These are phyloP conservation scores for Bombyx huttoni DNA, from an alignment of 2,888 invertebrate genomes.

Conservation along the genomic window DNA sequence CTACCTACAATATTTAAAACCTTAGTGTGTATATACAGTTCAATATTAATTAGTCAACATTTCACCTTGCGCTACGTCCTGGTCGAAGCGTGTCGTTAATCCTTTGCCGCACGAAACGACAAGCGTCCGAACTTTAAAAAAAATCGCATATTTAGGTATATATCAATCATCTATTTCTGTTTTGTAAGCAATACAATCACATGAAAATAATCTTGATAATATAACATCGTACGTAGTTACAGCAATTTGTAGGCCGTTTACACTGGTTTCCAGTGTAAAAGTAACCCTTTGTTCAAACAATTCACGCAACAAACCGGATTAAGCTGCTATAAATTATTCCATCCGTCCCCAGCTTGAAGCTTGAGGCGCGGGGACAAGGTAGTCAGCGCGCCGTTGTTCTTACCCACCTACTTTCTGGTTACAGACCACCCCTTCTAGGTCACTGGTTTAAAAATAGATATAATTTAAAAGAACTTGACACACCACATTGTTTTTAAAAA, in stretches of 20 bases:
- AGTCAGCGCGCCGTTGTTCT: conserved; percentile 7
- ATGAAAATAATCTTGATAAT: background rate
- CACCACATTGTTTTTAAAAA: conserved; percentile 9
- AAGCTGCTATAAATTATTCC: conserved; percentile 31
- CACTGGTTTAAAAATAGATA: conserved; percentile 32
- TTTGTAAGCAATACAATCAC: background rate
- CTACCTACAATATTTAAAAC: too few relatives aligned
- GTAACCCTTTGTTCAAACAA: conserved; percentile 36
- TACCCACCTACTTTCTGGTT: conserved; percentile 7
- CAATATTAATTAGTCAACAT: background rate
- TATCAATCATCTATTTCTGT: background rate
- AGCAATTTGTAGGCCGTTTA: background rate
- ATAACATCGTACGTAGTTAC: background rate
- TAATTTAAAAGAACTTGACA: conserved; percentile 5
- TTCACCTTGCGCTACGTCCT: background rate
- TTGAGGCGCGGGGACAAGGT: conserved; percentile 2
- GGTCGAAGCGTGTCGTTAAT: background rate
- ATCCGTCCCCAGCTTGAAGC: conserved; percentile 8
- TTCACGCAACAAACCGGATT: conserved; percentile 34
- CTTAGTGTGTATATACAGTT: too few relatives aligned
- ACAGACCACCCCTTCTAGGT: conserved; percentile 24
- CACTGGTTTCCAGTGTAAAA: background rate
- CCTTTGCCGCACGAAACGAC: background rate
- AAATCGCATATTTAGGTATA: background rate
- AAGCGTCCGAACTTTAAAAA: background rate